Conservation (phyloP, 2,797 vertebrate genomes). For the Crax fasciolata region DNA sequence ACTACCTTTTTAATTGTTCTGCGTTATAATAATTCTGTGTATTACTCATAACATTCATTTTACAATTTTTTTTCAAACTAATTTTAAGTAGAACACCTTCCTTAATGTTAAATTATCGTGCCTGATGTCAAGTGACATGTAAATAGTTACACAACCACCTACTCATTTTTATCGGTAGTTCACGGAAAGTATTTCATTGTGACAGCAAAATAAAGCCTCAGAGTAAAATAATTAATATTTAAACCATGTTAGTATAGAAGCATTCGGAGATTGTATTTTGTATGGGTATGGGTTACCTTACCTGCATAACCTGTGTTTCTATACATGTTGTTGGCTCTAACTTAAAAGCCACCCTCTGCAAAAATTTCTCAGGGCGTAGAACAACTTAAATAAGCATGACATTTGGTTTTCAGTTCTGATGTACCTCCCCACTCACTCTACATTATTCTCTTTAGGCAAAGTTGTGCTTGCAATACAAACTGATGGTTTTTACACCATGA, state of each 20-base stretch:
- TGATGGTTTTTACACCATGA: slow-evolving; percentile 68
- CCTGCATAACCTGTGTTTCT: background rate
- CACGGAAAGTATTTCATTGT: background rate
- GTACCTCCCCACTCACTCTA: background rate
- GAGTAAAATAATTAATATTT: background rate
- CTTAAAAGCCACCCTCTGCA: background rate
- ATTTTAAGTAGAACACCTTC: background rate
- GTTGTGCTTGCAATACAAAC: slow-evolving; percentile 29
- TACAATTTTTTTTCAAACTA: background rate
- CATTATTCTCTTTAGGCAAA: background rate
- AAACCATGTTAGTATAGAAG: background rate
- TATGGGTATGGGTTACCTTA: background rate
- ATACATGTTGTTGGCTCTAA: background rate
- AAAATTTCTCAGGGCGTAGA: background rate
- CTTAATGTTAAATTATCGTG: background rate
- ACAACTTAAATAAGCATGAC: rapidly evolving
- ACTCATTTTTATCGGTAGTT: background rate
- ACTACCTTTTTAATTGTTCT: background rate
- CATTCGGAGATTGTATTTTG: background rate
- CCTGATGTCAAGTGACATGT: background rate
- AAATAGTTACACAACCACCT: background rate
- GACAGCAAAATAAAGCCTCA: background rate
- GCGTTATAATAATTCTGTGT: background rate
- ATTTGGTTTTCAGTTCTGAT: background rate
- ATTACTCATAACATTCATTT: background rate